These are phyloP conservation scores for Ceratosolen solmsi DNA, from an alignment of 1,140 invertebrate genomes.

Conservation along the genomic window DNA sequence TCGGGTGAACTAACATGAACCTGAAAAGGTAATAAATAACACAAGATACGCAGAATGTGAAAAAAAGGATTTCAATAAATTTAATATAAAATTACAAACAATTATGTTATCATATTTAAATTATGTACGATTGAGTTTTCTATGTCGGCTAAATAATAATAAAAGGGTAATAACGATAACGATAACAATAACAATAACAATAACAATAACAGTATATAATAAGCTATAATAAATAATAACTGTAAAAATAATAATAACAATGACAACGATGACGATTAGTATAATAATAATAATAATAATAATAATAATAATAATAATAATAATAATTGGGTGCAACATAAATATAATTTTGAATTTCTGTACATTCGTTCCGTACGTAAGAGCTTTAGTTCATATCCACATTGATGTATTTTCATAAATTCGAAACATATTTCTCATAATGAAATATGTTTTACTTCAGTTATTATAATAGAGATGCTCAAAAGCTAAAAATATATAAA, in stretches of 20 bases:
- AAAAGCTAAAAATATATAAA: no score
- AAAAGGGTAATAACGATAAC: background rate
- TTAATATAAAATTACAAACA: background rate
- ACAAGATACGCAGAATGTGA: background rate
- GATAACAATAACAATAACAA: background rate
- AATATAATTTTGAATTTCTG: no score
- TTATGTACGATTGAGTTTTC: background rate
- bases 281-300: no score
- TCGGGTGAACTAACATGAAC: background rate
- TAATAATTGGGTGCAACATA: no score
- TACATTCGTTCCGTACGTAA: no score
- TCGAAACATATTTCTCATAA: no score
- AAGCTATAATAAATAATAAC: background rate
- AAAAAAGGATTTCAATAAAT: background rate
- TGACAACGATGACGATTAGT: background rate
- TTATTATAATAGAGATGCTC: no score
- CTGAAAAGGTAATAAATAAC: slow-evolving; percentile 1
- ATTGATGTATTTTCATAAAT: no score
- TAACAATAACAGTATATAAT: background rate
- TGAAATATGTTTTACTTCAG: no score
- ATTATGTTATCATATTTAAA: background rate
- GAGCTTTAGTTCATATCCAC: no score
- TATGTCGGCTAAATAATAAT: background rate
- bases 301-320: no score
- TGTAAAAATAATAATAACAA: background rate